These are phyloP conservation scores for Argyresthia goedartella DNA, from an alignment of 2,888 invertebrate genomes.

Conservation along the genomic window DNA sequence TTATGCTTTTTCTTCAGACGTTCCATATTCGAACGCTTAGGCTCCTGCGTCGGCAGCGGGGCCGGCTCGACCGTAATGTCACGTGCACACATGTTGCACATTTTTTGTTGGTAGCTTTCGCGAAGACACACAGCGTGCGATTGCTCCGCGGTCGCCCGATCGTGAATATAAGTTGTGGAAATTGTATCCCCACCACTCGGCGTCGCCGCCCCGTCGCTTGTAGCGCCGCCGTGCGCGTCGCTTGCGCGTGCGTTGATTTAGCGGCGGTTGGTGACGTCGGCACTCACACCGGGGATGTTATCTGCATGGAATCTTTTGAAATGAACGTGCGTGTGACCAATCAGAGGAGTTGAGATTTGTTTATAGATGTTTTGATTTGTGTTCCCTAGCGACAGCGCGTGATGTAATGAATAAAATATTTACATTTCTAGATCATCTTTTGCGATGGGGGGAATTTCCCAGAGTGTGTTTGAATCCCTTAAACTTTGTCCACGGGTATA, in stretches of 20 bases:
- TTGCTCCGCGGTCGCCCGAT: constrained; percentile 21
- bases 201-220: constrained; percentile 7
- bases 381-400: too few species aligned
- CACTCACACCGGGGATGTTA: background rate
- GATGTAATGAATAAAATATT: too few species aligned
- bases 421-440: too few species aligned
- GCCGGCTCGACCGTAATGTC: constrained; percentile 30
- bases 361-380: background rate
- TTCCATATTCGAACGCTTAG: constrained; percentile 30
- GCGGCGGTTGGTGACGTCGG: background rate
- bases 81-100: constrained; percentile 62
- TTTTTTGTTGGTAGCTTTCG: constrained; percentile 15
- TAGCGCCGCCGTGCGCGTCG: background rate
- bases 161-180: constrained; percentile 47
- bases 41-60: constrained; percentile 20
- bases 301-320: background rate
- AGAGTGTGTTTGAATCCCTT: too few species aligned
- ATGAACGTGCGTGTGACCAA: background rate
- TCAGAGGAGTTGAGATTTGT: background rate
- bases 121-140: constrained; percentile 19
- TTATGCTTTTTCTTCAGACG: constrained; percentile 59
- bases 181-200: constrained; percentile 35
- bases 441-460: too few species aligned
- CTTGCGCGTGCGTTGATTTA: constrained; percentile 5
- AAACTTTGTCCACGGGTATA: too few species aligned